These are phyloP conservation scores for Athene noctua DNA, from an alignment of 2,113 vertebrate species.

Conservation along the genomic window DNA sequence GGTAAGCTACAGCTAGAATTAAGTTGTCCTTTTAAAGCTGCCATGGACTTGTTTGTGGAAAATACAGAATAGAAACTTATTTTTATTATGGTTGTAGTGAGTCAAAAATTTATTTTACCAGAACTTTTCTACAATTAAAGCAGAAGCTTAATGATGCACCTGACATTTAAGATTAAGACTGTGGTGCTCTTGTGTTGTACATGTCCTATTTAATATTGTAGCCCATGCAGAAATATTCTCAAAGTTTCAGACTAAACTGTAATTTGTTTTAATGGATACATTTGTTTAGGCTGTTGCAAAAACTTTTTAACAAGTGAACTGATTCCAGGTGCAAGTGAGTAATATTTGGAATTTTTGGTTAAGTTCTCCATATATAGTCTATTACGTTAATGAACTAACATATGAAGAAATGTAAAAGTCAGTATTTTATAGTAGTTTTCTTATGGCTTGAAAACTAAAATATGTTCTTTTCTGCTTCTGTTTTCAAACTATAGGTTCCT, in stretches of 20 bases:
- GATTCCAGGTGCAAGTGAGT: constrained; percentile 39
- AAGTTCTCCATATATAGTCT: constrained; percentile 9
- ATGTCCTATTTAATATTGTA: constrained; percentile 11
- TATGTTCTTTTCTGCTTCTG: constrained; percentile 37
- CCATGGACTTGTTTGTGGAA: neutral
- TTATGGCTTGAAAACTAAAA: constrained; percentile 59
- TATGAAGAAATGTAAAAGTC: constrained; percentile 47
- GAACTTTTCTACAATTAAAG: neutral
- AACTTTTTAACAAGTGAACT: constrained; percentile 15
- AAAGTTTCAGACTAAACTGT: constrained; percentile 24
- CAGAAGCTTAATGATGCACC: neutral
- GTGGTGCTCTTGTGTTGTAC: neutral
- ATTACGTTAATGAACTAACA: constrained; percentile 55
- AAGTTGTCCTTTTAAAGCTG: neutral
- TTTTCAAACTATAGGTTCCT: constrained; percentile 46
- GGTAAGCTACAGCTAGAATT: neutral
- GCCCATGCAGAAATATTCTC: constrained; percentile 29
- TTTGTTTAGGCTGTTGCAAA: constrained; percentile 23
- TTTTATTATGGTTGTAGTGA: neutral
- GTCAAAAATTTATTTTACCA: neutral
- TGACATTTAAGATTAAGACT: neutral
- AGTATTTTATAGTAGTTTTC: constrained; percentile 61
- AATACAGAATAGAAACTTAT: neutral
- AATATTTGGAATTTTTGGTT: constrained; percentile 53
- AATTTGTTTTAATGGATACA: neutral